Evolutionary conservation across 2,113 vertebrate species (phyloP).

Genomic region (Dasyprocta punctata): DNA sequence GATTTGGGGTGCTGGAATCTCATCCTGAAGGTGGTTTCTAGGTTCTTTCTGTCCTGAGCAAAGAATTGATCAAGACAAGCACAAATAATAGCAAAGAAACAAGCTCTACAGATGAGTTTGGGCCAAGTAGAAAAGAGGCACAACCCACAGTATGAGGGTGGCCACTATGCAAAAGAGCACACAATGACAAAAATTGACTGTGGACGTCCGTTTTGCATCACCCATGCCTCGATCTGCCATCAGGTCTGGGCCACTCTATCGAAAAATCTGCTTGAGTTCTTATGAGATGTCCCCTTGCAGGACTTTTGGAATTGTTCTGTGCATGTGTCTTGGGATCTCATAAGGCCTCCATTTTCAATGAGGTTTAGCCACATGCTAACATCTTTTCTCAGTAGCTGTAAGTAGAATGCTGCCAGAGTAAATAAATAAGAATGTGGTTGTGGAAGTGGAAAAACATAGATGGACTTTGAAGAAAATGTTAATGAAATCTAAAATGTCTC

Average conservation of each 20-base stretch:
- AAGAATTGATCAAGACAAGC: neutral
- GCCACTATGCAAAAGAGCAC: neutral
- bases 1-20: neutral
- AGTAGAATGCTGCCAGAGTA: neutral
- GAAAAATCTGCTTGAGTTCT: no score
- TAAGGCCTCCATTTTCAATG: no score
- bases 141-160: neutral
- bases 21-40: neutral
- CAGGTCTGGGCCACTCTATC: no score
- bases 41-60: neutral
- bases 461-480: neutral
- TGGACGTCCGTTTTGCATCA: no score
- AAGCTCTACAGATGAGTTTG: neutral
- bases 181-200: neutral
- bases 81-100: neutral
- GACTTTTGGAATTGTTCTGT: no score
- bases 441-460: neutral
- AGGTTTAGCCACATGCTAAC: neutral
- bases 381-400: neutral
- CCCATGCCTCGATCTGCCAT: no score
- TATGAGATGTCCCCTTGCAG: no score
- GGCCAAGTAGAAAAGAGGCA: neutral
- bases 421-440: neutral
- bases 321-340: no score
- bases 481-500: neutral